Base-by-base conservation (phyloP, 2,888 invertebrate genomes). In the Apodemia hepburni region DNA sequence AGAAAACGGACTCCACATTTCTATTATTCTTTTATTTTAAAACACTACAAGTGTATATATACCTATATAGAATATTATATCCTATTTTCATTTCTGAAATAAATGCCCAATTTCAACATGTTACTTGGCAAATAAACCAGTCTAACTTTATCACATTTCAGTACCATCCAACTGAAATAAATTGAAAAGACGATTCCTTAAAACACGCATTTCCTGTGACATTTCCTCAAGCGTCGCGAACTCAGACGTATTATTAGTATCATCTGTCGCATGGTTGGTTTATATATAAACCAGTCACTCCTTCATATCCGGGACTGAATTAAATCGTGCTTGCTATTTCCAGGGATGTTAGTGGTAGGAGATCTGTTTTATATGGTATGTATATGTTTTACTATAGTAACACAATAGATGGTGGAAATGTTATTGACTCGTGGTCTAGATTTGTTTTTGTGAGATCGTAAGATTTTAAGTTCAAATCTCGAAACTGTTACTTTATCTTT, bases 291-390 rank as follows among this genome's bases (percentile, higher is more conserved):
- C 27, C 61, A 57, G 58, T 54, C 64, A 64, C 64, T 51, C 61
- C 64, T 79, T 79, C 74, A 84, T 85, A 82, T 84, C 85, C 85
- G 82, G 75, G 68, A 70, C 73, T 79, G 81, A 80, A 84, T 82
- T 71, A 75, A 82, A 79, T 64, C 59, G 58, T 49, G 51, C 47
- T 45, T 35, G 51, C 22, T 35, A 60, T 58, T 45, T 61, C 58
- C 45, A 17, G 17, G 42, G 12, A 58, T 54, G 3, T 22, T 18
- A 54, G 17, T 18, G 35, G 29, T 7, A 35, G 49, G 11, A 45
- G 51, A 45, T 11, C 12, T 51, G 9, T 29, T 51, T 61, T 61
- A 18, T 35, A 49, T 22, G 8, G 47, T 42, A 0, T 42, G 12
- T 5, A 15, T 42, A 5, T 42, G 4, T 42, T 42, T 5, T 4